Conservation (phyloP, 1,140 invertebrate species). For the Pogonus chalceus region DNA sequence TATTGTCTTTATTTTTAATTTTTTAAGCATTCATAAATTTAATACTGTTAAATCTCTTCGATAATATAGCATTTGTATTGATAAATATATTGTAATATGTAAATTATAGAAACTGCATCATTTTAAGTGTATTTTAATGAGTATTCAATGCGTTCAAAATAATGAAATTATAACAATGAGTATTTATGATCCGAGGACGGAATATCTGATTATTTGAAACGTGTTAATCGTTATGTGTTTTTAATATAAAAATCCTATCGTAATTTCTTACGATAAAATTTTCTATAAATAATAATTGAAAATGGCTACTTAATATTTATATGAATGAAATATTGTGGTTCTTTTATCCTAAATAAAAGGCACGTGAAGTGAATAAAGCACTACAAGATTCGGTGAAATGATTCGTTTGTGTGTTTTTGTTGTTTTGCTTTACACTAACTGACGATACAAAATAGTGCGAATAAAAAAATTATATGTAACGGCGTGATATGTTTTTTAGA, state of each 20-base stretch:
- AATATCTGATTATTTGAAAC: background rate
- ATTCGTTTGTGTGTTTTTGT: background rate
- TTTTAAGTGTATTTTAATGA: too few species aligned
- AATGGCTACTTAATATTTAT: too few species aligned
- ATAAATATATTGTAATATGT: too few species aligned
- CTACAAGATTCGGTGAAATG: background rate
- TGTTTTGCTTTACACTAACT: background rate
- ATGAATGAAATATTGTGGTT: background rate
- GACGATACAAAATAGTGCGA: background rate
- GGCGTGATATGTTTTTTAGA: background rate
- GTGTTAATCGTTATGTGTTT: background rate
- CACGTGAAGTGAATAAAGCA: conserved; percentile 4
- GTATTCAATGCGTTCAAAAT: too few species aligned
- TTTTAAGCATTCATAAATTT: too few species aligned
- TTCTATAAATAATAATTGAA: too few species aligned
- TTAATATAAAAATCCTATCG: background rate
- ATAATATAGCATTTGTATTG: too few species aligned
- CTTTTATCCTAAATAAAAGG: conserved; percentile 1
- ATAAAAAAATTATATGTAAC: background rate
- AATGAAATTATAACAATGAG: background rate
- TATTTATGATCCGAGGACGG: conserved; percentile 1
- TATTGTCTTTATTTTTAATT: too few species aligned
- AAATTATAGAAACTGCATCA: too few species aligned
- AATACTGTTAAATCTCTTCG: too few species aligned
- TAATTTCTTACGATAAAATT: background rate